Percentiles rank a stretch among this genome's conserved stretches.
Conservation (phyloP, 30 jellyfish, hydroid and myxozoan genomes). For the Hydractinia symbiolongicarpus region DNA sequence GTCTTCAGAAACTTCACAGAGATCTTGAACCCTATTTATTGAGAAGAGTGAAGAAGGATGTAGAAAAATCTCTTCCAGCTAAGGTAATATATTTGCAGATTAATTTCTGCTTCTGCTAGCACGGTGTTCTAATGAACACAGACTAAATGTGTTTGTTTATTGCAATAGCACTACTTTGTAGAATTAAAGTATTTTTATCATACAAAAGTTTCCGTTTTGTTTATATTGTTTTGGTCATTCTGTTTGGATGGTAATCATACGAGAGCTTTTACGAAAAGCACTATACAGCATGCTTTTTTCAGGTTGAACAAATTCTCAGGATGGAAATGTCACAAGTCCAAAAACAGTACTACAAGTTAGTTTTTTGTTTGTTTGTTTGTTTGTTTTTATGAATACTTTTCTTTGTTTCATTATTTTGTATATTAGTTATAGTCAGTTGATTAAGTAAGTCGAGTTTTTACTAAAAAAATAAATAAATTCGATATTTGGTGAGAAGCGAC, state of each 20-base stretch:
- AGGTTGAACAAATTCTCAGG: conserved; percentile 94
- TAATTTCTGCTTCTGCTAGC: neutral
- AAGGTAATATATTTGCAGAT: conserved; percentile 35
- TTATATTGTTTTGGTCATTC: no score
- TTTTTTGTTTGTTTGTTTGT: neutral
- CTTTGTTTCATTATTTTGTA: no score
- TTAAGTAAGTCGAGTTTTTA: no score
- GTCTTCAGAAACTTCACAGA: conserved; percentile 77
- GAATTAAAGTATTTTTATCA: neutral
- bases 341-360: conserved; percentile 83
- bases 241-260: no score
- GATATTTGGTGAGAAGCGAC: neutral
- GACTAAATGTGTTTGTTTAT: neutral
- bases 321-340: conserved; percentile 93
- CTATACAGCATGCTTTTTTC: neutral
- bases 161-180: neutral
- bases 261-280: no score
- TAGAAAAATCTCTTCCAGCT: conserved; percentile 92
- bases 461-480: neutral
- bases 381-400: no score
- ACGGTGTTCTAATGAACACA: no score
- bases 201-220: neutral
- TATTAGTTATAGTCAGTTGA: no score
- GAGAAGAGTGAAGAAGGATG: conserved; percentile 88
- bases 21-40: conserved; percentile 80